A percentile compares a stretch with the other conserved stretches of the same genome.
phyloP scores from a whole-genome alignment of 2,888 invertebrate species.

The Meteorus colon region DNA sequence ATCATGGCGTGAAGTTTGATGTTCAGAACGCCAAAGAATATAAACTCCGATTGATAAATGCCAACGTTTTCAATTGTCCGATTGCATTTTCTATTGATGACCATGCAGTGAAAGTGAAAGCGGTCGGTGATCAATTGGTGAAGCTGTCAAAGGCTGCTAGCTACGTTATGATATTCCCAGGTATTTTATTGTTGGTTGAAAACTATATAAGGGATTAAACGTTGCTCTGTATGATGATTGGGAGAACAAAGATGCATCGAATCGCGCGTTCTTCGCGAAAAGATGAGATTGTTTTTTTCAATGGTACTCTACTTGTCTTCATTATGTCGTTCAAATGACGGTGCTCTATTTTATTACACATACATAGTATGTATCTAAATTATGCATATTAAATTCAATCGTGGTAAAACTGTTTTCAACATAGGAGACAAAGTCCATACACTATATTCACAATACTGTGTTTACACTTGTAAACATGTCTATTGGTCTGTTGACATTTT shows the following conservation, averaged over 20 bases:
- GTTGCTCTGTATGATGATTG: too few relatives aligned
- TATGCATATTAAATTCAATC: too few relatives aligned
- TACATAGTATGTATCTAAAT: background rate
- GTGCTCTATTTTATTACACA: slow-evolving; percentile 8
- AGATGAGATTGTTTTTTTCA: background rate
- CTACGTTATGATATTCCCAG: slow-evolving; percentile 74
- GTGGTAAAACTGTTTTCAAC: background rate
- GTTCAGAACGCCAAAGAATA: slow-evolving; percentile 75
- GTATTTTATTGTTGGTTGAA: slow-evolving; percentile 62
- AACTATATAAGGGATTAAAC: too few relatives aligned
- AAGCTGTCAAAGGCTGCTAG: slow-evolving; percentile 71
- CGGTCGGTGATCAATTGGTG: slow-evolving; percentile 75
- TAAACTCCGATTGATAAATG: slow-evolving; percentile 76
- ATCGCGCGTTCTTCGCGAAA: background rate
- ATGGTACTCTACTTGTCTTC: background rate
- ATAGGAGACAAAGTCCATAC: background rate
- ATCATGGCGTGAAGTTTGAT: slow-evolving; percentile 51
- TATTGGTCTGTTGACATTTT: background rate
- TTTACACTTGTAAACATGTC: background rate
- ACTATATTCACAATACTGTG: background rate
- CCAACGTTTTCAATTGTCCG: slow-evolving; percentile 76
- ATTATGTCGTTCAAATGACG: too few relatives aligned
- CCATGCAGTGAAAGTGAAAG: slow-evolving; percentile 75
- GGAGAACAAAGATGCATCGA: too few relatives aligned
- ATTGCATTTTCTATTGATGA: slow-evolving; percentile 73